Evolutionary conservation across 2,797 vertebrate genomes (phyloP).

Genomic region (Phoeniculus purpureus): DNA sequence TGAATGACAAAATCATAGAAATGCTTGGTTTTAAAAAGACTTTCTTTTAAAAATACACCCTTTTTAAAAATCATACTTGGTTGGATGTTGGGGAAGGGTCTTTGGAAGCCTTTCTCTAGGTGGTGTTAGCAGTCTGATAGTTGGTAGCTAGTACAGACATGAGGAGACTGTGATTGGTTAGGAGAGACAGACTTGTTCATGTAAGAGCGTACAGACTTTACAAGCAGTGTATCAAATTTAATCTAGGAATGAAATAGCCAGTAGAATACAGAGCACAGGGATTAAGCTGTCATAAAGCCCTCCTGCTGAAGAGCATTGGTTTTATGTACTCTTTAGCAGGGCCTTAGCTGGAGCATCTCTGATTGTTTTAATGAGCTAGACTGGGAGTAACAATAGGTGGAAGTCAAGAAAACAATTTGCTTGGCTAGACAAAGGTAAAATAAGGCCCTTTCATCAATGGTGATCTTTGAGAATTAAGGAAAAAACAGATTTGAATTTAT

Average conservation of each 20-base stretch:
- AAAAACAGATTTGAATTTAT: neutral
- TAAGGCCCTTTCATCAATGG: neutral
- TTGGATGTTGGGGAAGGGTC: neutral
- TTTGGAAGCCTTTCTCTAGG: neutral
- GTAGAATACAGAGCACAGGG: neutral
- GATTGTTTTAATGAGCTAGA: neutral
- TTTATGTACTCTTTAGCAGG: neutral
- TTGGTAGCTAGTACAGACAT: accelerated
- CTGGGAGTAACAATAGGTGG: neutral
- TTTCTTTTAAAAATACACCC: no score
- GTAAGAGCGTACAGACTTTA: neutral
- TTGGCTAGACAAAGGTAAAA: neutral
- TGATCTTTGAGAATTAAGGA: neutral
- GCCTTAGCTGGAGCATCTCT: neutral
- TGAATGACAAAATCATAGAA: neutral
- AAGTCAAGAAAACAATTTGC: neutral
- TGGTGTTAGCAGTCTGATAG: neutral
- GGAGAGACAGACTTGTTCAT: neutral
- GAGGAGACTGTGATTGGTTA: neutral
- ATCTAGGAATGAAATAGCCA: neutral
- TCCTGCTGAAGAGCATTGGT: neutral
- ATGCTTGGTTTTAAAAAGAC: neutral
- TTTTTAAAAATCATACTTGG: neutral
- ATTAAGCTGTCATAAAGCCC: neutral
- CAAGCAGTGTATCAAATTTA: accelerated